Evolutionary conservation across 1,140 invertebrate genomes (phyloP), one percentile per base, ranked within the genome.

Genomic region (Drosophila arawakana): DNA sequence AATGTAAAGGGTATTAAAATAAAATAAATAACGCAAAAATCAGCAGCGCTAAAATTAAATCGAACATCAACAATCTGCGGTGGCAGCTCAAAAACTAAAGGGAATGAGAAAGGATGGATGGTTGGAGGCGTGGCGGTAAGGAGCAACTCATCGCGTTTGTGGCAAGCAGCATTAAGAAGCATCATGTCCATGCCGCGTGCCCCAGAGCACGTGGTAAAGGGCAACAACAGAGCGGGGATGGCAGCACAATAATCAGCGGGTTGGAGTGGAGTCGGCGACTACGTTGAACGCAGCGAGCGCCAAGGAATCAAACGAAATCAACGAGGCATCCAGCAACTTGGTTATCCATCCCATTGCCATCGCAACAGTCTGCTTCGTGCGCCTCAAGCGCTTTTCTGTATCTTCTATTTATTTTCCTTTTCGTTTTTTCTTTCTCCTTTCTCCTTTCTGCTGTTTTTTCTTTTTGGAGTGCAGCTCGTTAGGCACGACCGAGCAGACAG

Each of bases 11-110:
- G 83, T 89, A 88, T 88, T 88, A 83, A 78, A 88, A 89, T 88
- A 89, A 88, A 88, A 88, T 88, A 88, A 88, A 88, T 88, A 88
- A 89, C 80, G 84, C 83, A 88, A 88, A 88, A 88, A 80, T 89
- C 83, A 88, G 80, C 80, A 71, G 70, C 71, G 80, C 80, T 88
- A 72, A 88, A 88, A 88, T 88, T 88, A 88, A 88, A 88, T 88
- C 83, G 83, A 88, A 89, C 84, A 88, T 88, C 83, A 89, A 83
- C 80, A 89, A 88, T 89, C 83, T 88, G 83, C 75, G 83, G 49
- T 68, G 34, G 11, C 43, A 63, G 37, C 73, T 15, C 41, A 50
- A 35, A 57, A 43, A 49, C 8, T 9, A n/a, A 18, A 43, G 37
- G 49, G 35, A 13, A 18, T 3, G 18, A 30, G 25, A 30, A 30